Evolutionary conservation across 2,888 invertebrate genomes (phyloP).

Genomic region (Poecilobothrus nobilitatus): DNA sequence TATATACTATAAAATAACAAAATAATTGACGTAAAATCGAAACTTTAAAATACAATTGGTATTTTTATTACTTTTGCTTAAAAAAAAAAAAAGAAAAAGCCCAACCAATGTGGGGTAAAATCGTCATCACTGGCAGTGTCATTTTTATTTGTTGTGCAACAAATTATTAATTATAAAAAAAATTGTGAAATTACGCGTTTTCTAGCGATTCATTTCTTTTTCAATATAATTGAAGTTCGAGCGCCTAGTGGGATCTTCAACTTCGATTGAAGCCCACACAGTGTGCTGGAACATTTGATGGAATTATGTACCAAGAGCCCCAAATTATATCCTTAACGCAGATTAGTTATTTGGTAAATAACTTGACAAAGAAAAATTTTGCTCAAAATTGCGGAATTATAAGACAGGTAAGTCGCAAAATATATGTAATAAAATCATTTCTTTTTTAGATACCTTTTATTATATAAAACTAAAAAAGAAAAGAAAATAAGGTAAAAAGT

Average conservation of each 20-base stretch:
- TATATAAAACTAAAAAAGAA: neutral
- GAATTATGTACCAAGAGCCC: constrained; percentile 99
- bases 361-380: constrained; percentile 92
- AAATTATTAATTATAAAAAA: neutral
- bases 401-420: constrained; percentile 64
- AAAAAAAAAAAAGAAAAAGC: neutral
- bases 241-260: constrained; percentile 23
- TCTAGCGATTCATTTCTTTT: neutral
- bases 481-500: too few species aligned
- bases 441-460: too few species aligned
- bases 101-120: constrained; percentile 6
- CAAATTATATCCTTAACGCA: constrained; percentile 97
- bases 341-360: constrained; percentile 94
- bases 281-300: constrained; percentile 53
- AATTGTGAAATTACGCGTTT: constrained; percentile 1
- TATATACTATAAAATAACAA: neutral
- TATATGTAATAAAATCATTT: too few species aligned
- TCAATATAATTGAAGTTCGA: constrained; percentile 20
- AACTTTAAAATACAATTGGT: neutral
- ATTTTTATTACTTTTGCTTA: neutral
- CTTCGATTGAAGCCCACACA: constrained; percentile 76
- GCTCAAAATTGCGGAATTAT: constrained; percentile 83
- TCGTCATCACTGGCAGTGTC: neutral
- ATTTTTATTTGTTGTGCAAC: constrained; percentile 6
- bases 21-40: neutral